Conservation (phyloP, 1,140 invertebrate species). For the Cydia pomonella region DNA sequence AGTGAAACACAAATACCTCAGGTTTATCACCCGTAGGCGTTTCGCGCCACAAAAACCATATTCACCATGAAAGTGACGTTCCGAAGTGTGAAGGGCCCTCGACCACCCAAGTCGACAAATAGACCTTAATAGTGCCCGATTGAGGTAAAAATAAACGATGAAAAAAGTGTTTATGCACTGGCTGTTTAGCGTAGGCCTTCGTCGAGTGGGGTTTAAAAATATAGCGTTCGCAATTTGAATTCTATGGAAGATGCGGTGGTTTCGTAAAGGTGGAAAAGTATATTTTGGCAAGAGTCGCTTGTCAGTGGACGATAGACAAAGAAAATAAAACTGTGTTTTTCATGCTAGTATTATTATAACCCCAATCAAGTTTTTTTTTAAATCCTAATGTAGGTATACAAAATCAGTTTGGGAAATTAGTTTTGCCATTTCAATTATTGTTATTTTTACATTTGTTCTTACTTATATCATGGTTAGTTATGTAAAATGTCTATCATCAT, state of each 20-base stretch:
- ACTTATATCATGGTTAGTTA: too few relatives aligned
- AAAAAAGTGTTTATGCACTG: constrained; percentile 19
- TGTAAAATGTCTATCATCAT: too few relatives aligned
- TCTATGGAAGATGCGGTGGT: not conserved
- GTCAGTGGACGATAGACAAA: too few relatives aligned
- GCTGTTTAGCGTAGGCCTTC: constrained; percentile 20
- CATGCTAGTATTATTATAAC: too few relatives aligned
- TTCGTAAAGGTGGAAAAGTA: not conserved
- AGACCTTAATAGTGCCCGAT: constrained; percentile 21
- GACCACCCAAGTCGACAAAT: constrained; percentile 18
- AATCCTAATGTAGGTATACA: too few relatives aligned
- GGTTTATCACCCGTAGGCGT: not conserved
- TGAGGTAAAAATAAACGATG: constrained; percentile 17
- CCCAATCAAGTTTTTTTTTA: too few relatives aligned
- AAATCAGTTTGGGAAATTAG: too few relatives aligned
- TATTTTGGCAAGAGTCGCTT: not conserved
- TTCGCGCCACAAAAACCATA: constrained; percentile 10
- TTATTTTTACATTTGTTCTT: too few relatives aligned
- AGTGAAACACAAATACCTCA: constrained; percentile 14
- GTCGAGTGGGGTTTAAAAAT: constrained; percentile 18
- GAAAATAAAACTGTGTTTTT: not conserved
- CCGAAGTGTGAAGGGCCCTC: constrained; percentile 20
- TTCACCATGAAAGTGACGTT: constrained; percentile 21
- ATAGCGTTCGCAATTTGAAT: constrained; percentile 13
- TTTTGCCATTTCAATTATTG: too few relatives aligned